These are phyloP conservation scores for Pseudomyrmex gracilis DNA, from an alignment of 1,140 invertebrate genomes.

Conservation along the genomic window DNA sequence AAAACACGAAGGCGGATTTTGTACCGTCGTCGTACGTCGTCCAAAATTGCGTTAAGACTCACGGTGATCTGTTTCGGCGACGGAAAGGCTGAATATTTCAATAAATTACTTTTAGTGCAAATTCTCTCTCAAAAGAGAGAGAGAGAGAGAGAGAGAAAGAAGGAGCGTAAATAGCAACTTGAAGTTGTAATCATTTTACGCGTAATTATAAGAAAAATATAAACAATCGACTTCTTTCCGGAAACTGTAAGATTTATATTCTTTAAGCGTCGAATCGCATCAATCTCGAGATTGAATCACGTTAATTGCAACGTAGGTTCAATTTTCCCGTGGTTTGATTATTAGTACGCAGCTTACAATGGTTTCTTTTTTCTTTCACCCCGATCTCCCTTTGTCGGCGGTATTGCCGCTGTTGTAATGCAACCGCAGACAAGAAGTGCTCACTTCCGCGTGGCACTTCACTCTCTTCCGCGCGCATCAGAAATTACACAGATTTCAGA, in stretches of 20 bases:
- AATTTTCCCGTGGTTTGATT: too few relatives aligned
- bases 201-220: too few relatives aligned
- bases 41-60: neutral
- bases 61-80: neutral
- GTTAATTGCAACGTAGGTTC: too few relatives aligned
- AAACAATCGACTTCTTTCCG: too few relatives aligned
- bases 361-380: neutral
- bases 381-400: neutral
- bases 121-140: too few relatives aligned
- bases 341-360: too few relatives aligned
- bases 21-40: conserved; percentile 22
- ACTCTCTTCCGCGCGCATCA: neutral
- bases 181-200: too few relatives aligned
- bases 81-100: conserved; percentile 10
- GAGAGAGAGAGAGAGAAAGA: too few relatives aligned
- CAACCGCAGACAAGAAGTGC: neutral
- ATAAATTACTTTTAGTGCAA: neutral
- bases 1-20: conserved; percentile 21
- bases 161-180: neutral
- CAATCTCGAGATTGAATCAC: too few relatives aligned
- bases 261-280: neutral
- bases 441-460: neutral
- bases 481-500: conserved; percentile 21
- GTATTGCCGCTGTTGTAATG: neutral
- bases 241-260: too few relatives aligned